Evolutionary conservation across 2,888 invertebrate species (phyloP), one percentile per base, ranked within the genome.

Genomic region (Protodeltote pygarga): DNA sequence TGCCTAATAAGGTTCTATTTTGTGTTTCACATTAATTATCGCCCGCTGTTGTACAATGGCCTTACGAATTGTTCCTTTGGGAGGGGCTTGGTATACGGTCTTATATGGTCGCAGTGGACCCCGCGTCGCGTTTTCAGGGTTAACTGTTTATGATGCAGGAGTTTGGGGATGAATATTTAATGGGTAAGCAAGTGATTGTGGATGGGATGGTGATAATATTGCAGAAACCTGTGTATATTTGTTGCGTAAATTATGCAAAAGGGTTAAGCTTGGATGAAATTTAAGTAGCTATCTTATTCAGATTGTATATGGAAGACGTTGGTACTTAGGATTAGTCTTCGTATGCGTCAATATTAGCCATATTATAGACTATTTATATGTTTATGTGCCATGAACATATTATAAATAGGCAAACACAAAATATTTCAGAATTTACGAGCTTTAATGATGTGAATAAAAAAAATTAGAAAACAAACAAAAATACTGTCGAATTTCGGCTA

Each of bases 11-110:
- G 76, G 71, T 70, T 81, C 78, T n/a, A n/a, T n/a, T n/a, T n/a
- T n/a, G 66, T 75, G 80, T 82, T 76, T 73, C 78, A 79, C 81
- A 83, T 83, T 81, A 79, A 82, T 83, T 80, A 81, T 73, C 45
- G 50, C 55, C 39, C 31, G 38, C 28, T 42, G 65, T 40, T 48
- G 61, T 57, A 52, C 65, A 50, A 64, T 46, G 53, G 33, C 60
- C 61, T 53, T 61, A 65, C 59, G 65, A 70, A 74, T 67, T 70
- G 73, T 72, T 66, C 65, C 61, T 59, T 23, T 34, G 60, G 48
- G 71, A 73, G 59, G 54, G 60, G 64, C 50, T 53, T 52, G 55
- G 31, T 40, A 50, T 57, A 42, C 44, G 28, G 48, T 34, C 60
- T 31, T 55, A 13, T 59, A 60, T 24, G 48, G 50, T 29, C 57